Evolutionary conservation across 2,113 vertebrate genomes (phyloP).

Genomic region (Muscicapa adusta): DNA sequence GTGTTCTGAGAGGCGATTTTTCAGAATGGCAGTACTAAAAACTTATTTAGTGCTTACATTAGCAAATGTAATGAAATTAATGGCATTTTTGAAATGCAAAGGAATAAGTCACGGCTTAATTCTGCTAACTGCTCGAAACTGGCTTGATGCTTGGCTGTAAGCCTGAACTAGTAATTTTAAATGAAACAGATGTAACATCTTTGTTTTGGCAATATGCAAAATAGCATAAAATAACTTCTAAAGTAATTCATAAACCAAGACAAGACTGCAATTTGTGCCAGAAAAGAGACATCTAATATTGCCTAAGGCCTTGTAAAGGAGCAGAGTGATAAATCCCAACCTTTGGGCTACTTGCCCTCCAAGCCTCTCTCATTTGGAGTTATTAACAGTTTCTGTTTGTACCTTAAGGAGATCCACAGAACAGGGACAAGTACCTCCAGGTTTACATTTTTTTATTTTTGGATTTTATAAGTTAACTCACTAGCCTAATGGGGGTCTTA

Average conservation of each 20-base stretch:
- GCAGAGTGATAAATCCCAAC: background rate
- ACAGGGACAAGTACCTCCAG: background rate
- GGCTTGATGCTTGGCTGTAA: background rate
- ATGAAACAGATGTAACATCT: background rate
- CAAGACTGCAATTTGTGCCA: background rate
- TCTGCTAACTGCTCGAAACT: background rate
- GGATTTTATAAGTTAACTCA: background rate
- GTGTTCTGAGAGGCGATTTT: background rate
- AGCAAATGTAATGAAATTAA: background rate
- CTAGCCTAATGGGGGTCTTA: background rate
- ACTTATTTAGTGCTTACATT: background rate
- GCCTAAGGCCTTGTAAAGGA: background rate
- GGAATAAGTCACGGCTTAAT: background rate
- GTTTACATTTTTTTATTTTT: background rate
- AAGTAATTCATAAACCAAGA: background rate
- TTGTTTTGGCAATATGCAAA: background rate
- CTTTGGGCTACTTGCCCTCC: background rate
- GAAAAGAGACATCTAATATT: background rate
- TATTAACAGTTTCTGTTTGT: background rate
- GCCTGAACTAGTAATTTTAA: background rate
- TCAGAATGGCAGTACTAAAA: background rate
- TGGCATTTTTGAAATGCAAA: background rate
- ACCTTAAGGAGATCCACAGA: background rate
- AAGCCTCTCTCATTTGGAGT: background rate
- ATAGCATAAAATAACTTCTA: background rate